Percentiles rank a stretch among this genome's conserved stretches.
Evolutionary conservation across 2,888 invertebrate species (phyloP).

Genomic region (Saturnia pavonia): DNA sequence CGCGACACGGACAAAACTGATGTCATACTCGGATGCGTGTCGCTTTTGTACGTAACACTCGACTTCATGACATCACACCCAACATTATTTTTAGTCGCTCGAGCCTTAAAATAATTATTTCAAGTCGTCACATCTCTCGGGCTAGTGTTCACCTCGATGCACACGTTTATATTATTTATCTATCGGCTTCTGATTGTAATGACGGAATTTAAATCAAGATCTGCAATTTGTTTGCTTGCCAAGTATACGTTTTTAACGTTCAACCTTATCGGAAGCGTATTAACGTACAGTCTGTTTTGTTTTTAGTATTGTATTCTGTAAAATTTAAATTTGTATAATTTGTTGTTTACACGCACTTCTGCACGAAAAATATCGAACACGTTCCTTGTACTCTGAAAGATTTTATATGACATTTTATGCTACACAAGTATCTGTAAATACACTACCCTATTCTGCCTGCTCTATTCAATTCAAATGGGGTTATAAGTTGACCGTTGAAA

Average conservation of each 20-base stretch:
- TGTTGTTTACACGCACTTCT: not conserved
- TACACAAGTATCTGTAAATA: slow-evolving; percentile 40
- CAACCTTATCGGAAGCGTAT: not conserved
- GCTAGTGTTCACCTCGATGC: slow-evolving; percentile 46
- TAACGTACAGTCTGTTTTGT: not conserved
- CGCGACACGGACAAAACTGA: slow-evolving; percentile 59
- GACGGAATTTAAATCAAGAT: slow-evolving; percentile 21
- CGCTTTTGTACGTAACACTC: slow-evolving; percentile 66
- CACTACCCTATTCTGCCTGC: slow-evolving; percentile 38
- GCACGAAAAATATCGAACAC: slow-evolving; percentile 11
- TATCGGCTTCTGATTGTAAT: slow-evolving; percentile 15
- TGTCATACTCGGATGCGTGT: slow-evolving; percentile 73
- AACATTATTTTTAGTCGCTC: slow-evolving; percentile 72
- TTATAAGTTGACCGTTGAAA: slow-evolving; percentile 61
- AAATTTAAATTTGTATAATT: not conserved
- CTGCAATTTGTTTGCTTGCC: not conserved
- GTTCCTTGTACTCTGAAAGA: slow-evolving; percentile 20
- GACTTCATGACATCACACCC: slow-evolving; percentile 75
- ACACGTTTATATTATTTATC: slow-evolving; percentile 34
- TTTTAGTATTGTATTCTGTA: not conserved
- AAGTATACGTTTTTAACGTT: not conserved
- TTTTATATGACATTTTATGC: slow-evolving; percentile 27
- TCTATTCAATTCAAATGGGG: slow-evolving; percentile 46
- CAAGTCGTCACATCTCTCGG: slow-evolving; percentile 54
- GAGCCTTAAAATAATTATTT: slow-evolving; percentile 72